A percentile compares a stretch with the other conserved stretches of the same genome.
Evolutionary conservation across 2,113 vertebrate species (phyloP).

Genomic region (Vicugna pacos): DNA sequence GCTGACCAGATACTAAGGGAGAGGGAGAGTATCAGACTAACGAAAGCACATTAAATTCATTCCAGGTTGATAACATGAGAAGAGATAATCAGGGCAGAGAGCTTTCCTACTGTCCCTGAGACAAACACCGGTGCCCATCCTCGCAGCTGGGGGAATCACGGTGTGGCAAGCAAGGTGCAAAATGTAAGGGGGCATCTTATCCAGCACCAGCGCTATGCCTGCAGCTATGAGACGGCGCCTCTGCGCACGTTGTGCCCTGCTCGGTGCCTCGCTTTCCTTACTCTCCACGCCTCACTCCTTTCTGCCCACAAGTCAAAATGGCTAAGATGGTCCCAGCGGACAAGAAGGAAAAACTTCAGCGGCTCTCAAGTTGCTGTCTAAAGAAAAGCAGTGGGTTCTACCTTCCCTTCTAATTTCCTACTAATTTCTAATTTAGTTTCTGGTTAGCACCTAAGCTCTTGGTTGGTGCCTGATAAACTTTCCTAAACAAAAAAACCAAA

Average conservation of each 20-base stretch:
- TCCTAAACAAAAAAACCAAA: background rate
- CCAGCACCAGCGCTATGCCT: background rate
- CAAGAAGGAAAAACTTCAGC: background rate
- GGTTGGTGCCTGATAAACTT: background rate
- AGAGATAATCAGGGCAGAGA: background rate
- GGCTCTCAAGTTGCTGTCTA: background rate
- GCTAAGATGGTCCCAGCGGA: background rate
- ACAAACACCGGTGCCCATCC: background rate
- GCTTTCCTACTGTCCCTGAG: background rate
- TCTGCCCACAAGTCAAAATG: background rate
- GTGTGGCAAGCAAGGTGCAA: background rate
- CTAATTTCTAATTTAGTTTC: background rate
- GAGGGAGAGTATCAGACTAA: background rate
- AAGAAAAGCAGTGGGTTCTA: background rate
- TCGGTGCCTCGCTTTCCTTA: background rate
- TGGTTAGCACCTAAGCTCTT: background rate
- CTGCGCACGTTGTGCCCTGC: background rate
- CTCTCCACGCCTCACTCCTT: background rate
- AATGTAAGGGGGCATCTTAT: background rate
- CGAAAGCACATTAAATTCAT: background rate
- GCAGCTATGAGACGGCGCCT: background rate
- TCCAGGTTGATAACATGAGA: background rate
- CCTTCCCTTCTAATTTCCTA: background rate
- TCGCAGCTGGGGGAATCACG: background rate
- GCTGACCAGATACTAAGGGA: background rate